Evolutionary conservation across 2,888 invertebrate species (phyloP).

Genomic region (Drosophila bunnanda): DNA sequence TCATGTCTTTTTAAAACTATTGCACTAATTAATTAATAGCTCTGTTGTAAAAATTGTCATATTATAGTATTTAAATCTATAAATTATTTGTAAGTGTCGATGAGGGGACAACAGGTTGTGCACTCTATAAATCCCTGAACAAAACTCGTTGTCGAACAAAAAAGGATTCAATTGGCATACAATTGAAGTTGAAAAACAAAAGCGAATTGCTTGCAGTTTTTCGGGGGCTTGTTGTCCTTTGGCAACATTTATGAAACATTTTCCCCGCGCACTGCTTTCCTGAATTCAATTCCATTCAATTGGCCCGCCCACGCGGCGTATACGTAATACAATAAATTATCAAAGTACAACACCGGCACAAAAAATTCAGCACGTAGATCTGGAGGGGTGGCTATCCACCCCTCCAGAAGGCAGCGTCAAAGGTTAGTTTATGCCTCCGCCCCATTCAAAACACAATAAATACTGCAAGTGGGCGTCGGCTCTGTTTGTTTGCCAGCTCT

Average conservation of each 20-base stretch:
- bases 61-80: background rate
- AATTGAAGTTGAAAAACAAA: constrained; percentile 54
- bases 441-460: constrained; percentile 62
- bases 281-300: constrained; percentile 40
- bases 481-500: constrained; percentile 36
- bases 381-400: constrained; percentile 1
- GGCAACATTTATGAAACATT: constrained; percentile 38
- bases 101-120: constrained; percentile 54
- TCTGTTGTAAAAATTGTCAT: background rate
- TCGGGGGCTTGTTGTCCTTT: constrained; percentile 9
- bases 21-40: too few relatives aligned
- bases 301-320: constrained; percentile 49
- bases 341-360: constrained; percentile 28
- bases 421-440: constrained; percentile 56
- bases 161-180: constrained; percentile 36
- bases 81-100: background rate
- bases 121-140: constrained; percentile 52
- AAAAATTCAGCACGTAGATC: constrained; percentile 28
- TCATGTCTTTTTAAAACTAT: background rate
- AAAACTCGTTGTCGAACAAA: constrained; percentile 30
- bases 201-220: constrained; percentile 30
- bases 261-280: background rate
- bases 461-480: constrained; percentile 63
- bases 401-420: constrained; percentile 43
- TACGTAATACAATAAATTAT: constrained; percentile 67